Conservation (phyloP, 2,113 vertebrate genomes). For the Sorex fumeus region DNA sequence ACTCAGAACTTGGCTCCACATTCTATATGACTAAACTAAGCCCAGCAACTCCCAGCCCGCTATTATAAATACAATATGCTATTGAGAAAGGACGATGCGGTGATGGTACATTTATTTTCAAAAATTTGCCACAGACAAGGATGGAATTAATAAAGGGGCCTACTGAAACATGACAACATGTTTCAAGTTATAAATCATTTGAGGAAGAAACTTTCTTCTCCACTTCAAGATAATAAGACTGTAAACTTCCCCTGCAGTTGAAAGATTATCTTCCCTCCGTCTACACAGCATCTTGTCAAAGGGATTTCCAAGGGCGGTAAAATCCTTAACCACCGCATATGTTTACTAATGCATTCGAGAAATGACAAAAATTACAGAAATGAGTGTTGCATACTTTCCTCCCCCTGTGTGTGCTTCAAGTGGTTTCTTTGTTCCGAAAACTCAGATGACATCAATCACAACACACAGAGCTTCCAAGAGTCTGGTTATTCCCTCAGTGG, state of each 20-base stretch:
- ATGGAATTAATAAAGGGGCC: slow-evolving; percentile 77
- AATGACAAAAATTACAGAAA: slow-evolving; percentile 71
- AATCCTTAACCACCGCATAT: slow-evolving; percentile 48
- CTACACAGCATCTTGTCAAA: slow-evolving; percentile 56
- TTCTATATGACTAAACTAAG: slow-evolving; percentile 54
- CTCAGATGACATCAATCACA: slow-evolving; percentile 74
- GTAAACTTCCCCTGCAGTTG: slow-evolving; percentile 62
- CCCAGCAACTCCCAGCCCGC: neutral
- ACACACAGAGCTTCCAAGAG: slow-evolving; percentile 67
- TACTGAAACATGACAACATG: slow-evolving; percentile 75
- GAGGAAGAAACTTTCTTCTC: slow-evolving; percentile 63
- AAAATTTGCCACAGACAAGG: slow-evolving; percentile 75
- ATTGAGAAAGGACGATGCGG: slow-evolving; percentile 68
- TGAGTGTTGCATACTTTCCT: slow-evolving; percentile 12
- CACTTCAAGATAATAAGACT: slow-evolving; percentile 68
- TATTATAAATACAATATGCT: slow-evolving; percentile 68
- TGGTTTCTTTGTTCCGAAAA: slow-evolving; percentile 78
- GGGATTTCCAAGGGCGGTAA: slow-evolving; percentile 51
- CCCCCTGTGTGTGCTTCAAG: slow-evolving; percentile 68
- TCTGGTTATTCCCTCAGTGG: slow-evolving; percentile 39
- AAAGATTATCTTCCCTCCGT: slow-evolving; percentile 62
- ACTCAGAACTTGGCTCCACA: slow-evolving; percentile 64
- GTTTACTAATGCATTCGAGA: slow-evolving; percentile 68
- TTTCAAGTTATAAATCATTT: slow-evolving; percentile 74
- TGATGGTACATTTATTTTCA: slow-evolving; percentile 49